Evolutionary conservation across 2,113 vertebrate genomes (phyloP), one percentile per base, ranked within the genome.

Genomic region (Hippocampus barbouri): DNA sequence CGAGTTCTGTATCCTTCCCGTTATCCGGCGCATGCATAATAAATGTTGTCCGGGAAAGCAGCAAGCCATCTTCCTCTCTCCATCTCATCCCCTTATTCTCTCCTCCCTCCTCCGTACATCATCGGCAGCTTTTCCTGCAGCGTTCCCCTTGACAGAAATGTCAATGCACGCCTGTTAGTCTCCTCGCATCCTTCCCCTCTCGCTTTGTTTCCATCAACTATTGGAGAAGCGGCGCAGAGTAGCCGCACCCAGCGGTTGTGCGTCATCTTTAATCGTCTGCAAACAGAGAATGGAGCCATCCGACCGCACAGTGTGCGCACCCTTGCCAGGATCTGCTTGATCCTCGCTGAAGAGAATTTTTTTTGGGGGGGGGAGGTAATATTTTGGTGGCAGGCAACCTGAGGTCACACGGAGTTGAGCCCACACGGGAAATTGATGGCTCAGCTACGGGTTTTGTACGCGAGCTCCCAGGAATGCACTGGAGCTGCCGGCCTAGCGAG

Each of bases 21-120:
- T 60, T 60, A 30, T 82, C 56, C 61, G 63, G 21, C 4, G 41
- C 66, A 76, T 93, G 83, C 94, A 93, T 95, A 91, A 94, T 94
- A 93, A 75, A 94, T 74, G 67, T 30, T 75, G 76, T 91, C 82
- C 73, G 62, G 88, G 88, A 94, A 94, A 12, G 89, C 87, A 83
- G 82, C 56, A 86, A 76, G 66, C 79, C 71, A 72, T 76, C 71
- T 67, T n/a, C 20, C 20, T 53, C 56, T 62, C 66, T 67, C 66
- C 25, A 2, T 66, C 23, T 71, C 47, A 49, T 16, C 47, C 68
- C 64, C 0, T 53, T 10, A 1, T 10, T 70, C 66, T 51, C 59
- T 66, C 30, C 18, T 8, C 65, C 67, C 20, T 30, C 25, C 56
- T 45, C 10, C 64, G 25, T 54, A 10, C n/a, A 18, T 23, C 21